phyloP scores from a whole-genome alignment of 1,140 invertebrate species.

The Diuraphis noxia region DNA sequence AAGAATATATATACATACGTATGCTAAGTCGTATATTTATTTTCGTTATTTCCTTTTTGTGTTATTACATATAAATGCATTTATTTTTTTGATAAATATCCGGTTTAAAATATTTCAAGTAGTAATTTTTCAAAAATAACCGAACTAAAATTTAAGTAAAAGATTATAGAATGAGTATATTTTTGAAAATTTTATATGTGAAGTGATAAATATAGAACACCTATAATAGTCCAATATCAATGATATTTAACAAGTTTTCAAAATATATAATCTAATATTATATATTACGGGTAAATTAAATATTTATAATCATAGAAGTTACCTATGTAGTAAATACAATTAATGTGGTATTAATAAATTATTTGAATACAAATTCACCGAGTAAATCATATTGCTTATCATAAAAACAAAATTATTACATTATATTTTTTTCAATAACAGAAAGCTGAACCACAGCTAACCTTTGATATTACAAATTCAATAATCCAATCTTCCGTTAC shows the following conservation, averaged over 20 bases:
- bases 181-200: background rate
- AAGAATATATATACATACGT: background rate
- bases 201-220: background rate
- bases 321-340: too few relatives aligned
- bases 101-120: background rate
- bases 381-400: too few relatives aligned
- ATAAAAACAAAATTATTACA: too few relatives aligned
- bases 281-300: background rate
- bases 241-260: background rate
- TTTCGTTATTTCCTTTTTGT: background rate
- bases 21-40: background rate
- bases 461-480: too few relatives aligned
- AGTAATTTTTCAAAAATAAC: background rate
- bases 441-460: too few relatives aligned
- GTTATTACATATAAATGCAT: background rate
- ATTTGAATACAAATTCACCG: too few relatives aligned
- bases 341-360: too few relatives aligned
- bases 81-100: background rate
- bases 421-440: too few relatives aligned
- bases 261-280: background rate
- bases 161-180: too few relatives aligned
- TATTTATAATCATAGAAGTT: background rate
- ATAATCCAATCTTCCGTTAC: too few relatives aligned
- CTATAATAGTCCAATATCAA: background rate
- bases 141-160: background rate